Evolutionary conservation across 1,140 invertebrate species (phyloP).

Genomic region (Drosophila tristis): DNA sequence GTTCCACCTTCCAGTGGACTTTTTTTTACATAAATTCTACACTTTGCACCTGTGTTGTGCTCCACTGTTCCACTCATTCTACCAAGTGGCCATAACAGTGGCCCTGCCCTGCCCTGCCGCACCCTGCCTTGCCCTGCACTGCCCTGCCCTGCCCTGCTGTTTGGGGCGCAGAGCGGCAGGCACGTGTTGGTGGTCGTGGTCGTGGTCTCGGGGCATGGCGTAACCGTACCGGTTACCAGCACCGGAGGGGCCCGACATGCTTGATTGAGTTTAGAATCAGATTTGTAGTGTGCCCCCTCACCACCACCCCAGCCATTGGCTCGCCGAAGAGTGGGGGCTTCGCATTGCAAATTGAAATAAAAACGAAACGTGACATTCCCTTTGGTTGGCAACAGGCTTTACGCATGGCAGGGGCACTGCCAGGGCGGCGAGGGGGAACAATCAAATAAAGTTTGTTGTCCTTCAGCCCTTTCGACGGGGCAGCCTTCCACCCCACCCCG

Average conservation of each 20-base stretch:
- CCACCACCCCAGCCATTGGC: too few species aligned
- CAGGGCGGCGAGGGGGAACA: constrained; percentile 43
- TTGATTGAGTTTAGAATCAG: constrained; percentile 81
- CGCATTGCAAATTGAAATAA: constrained; percentile 79
- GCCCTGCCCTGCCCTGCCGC: too few species aligned
- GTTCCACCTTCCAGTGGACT: too few species aligned
- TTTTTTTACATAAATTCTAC: too few species aligned
- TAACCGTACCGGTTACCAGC: constrained; percentile 51
- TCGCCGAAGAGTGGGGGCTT: constrained; percentile 1
- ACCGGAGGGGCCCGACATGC: constrained; percentile 49
- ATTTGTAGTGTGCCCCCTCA: constrained; percentile 51
- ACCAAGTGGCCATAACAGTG: too few species aligned
- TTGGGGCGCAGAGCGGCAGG: too few species aligned
- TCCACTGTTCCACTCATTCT: too few species aligned
- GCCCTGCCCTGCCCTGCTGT: too few species aligned
- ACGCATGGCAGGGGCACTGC: not conserved
- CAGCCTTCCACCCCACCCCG: too few species aligned
- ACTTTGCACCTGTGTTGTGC: too few species aligned
- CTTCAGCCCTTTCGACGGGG: constrained; percentile 26
- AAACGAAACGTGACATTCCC: constrained; percentile 78
- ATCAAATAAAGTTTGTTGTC: constrained; percentile 68
- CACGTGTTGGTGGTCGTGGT: too few species aligned
- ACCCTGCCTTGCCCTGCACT: too few species aligned
- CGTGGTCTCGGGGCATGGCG: constrained; percentile 25
- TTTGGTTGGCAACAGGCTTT: constrained; percentile 63